Conservation (phyloP, 2,113 vertebrate genomes). For the Gallinago paraguaiae region DNA sequence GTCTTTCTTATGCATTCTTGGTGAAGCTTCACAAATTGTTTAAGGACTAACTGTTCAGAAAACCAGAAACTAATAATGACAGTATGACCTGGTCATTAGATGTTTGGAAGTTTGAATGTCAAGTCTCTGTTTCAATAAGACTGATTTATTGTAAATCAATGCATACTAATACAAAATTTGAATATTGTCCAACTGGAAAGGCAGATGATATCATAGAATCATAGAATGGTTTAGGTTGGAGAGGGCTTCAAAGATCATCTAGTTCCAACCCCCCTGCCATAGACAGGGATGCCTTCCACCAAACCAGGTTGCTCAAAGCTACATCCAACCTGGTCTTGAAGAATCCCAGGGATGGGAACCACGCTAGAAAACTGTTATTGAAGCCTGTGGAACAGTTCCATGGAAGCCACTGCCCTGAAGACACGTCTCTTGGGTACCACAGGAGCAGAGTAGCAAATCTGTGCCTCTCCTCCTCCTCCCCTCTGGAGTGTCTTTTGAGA, state of each 20-base stretch:
- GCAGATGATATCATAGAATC: background rate
- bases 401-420: background rate
- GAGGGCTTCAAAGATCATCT: too few species aligned
- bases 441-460: background rate
- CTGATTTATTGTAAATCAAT: background rate
- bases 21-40: background rate
- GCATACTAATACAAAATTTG: background rate
- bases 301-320: too few species aligned
- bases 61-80: background rate
- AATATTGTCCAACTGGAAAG: background rate
- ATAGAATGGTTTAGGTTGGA: too few species aligned
- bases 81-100: background rate
- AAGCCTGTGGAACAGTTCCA: background rate
- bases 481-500: background rate
- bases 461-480: background rate
- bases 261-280: too few species aligned
- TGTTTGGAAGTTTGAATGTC: background rate
- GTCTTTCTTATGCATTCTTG: background rate
- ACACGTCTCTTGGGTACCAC: accelerated
- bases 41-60: background rate
- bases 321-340: too few species aligned
- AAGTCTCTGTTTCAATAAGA: background rate
- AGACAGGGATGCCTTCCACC: too few species aligned
- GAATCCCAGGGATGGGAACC: too few species aligned
- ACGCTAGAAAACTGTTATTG: background rate